Evolutionary conservation across 2,888 invertebrate genomes (phyloP), one percentile per base, ranked within the genome.

Genomic region (Carpatolechia fugitivella): DNA sequence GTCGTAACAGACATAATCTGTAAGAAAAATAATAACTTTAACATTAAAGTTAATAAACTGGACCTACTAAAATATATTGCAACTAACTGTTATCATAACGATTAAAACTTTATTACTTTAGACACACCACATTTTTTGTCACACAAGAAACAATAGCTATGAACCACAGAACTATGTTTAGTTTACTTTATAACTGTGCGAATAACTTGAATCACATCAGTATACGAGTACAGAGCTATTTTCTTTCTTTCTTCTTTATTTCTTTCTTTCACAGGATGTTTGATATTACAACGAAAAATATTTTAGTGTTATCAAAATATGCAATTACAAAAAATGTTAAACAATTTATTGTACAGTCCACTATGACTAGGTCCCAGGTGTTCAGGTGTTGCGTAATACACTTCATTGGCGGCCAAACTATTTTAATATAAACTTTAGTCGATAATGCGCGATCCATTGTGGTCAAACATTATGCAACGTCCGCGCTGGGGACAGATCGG

Each of bases 401-500:
- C 62, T 64, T 64, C 63, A 69, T 48, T 35, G 50, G 18, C 18
- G 51, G 53, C 58, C 62, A 67, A 71, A 80, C 76, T 83, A 83
- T 83, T 82, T 78, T 81, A 82, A 82, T 85, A 84, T 76, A 77
- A 74, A 71, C 77, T 63, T 46, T 36, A 50, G 10, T 44, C 40
- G 24, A 44, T 44, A 44, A 44, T 41, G 29, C 24, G 44, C 44
- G 65, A 69, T 70, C 66, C 66, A 60, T 61, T 24, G 44, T 44
- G 13, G 44, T 11, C 24, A 20, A 24, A 38, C n/a, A 20, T 44
- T 44, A 44, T 44, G 24, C 44, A 44, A 44, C 55, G 62, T 44
- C 52, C 29, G 11, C 3, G 14, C 7, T 24, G 24, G 7, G 13
- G 44, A 20, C 24, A 44, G 24, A 13, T 14, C 10, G 14, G 29